Percentiles rank a stretch among this genome's conserved stretches.
Conservation (phyloP, 2,113 vertebrate species). For the Leuciscus idus region DNA sequence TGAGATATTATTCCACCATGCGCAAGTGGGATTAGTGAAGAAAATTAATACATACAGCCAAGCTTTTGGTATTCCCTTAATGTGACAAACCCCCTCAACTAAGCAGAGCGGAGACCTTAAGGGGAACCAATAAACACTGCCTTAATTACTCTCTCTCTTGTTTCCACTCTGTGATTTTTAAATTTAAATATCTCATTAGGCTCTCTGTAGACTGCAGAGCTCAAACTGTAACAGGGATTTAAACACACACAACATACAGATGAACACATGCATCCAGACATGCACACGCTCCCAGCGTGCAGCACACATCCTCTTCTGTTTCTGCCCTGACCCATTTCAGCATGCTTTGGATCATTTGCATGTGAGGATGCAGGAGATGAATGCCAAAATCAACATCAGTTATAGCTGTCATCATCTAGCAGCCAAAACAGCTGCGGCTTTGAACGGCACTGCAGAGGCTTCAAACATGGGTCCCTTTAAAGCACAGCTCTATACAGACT, state of each 20-base stretch:
- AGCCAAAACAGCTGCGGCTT: conserved; percentile 84
- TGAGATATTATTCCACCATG: conserved; percentile 9
- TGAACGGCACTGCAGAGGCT: conserved; percentile 81
- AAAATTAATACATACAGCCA: conserved; percentile 40
- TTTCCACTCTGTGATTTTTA: conserved; percentile 60
- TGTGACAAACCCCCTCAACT: conserved; percentile 19
- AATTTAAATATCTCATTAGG: conserved; percentile 75
- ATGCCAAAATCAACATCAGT: conserved; percentile 86
- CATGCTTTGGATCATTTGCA: conserved; percentile 77
- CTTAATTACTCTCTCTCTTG: conserved; percentile 34
- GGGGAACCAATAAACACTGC: conserved; percentile 11
- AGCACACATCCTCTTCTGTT: conserved; percentile 63
- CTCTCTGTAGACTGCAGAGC: conserved; percentile 68
- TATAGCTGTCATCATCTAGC: conserved; percentile 83
- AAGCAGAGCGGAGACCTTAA: conserved; percentile 6
- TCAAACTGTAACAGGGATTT: neutral
- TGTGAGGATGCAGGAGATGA: conserved; percentile 77
- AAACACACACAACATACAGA: conserved; percentile 8
- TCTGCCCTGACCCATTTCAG: conserved; percentile 78
- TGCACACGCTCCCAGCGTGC: conserved; percentile 59
- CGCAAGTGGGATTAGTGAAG: conserved; percentile 15
- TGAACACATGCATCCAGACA: conserved; percentile 25
- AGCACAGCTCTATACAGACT: conserved; percentile 76
- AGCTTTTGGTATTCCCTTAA: conserved; percentile 28
- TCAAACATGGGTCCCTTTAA: conserved; percentile 78